Conservation (phyloP, 2,797 vertebrate species). For the Acanthiza pusilla region DNA sequence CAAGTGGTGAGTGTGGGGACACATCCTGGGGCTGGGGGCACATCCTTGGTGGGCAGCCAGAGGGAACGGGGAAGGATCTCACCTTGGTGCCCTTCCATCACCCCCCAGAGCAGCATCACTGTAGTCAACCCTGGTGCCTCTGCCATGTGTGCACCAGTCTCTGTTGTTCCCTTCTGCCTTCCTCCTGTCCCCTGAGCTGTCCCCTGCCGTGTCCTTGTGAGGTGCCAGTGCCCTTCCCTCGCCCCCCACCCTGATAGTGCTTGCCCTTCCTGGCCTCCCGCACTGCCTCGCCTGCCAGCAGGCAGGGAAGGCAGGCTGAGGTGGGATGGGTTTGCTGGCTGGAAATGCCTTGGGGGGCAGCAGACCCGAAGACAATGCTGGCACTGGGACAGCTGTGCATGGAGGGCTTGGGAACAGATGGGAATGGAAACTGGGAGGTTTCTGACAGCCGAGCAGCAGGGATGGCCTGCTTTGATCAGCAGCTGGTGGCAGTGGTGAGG, state of each 20-base stretch:
- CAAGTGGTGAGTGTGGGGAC: conserved; percentile 89
- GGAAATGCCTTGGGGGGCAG: not conserved
- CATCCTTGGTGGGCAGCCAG: rapidly evolving
- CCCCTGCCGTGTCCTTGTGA: rapidly evolving
- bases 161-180: not conserved
- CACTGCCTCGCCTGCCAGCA: not conserved
- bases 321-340: not conserved
- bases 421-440: conserved; percentile 23
- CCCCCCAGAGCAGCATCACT: rapidly evolving
- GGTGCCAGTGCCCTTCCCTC: not conserved
- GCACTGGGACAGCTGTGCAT: not conserved
- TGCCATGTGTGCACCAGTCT: rapidly evolving
- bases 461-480: not conserved
- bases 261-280: not conserved
- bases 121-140: not conserved
- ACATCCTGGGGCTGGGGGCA: not conserved
- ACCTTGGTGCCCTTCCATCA: rapidly evolving
- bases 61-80: not conserved
- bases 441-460: not conserved
- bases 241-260: rapidly evolving
- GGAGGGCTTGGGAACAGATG: conserved; percentile 9
- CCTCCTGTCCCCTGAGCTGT: not conserved
- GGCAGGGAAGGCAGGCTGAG: not conserved
- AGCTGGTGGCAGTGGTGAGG: not conserved
- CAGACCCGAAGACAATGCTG: conserved; percentile 46